Conservation (phyloP, 2,113 vertebrate species). For the Sturnus vulgaris region DNA sequence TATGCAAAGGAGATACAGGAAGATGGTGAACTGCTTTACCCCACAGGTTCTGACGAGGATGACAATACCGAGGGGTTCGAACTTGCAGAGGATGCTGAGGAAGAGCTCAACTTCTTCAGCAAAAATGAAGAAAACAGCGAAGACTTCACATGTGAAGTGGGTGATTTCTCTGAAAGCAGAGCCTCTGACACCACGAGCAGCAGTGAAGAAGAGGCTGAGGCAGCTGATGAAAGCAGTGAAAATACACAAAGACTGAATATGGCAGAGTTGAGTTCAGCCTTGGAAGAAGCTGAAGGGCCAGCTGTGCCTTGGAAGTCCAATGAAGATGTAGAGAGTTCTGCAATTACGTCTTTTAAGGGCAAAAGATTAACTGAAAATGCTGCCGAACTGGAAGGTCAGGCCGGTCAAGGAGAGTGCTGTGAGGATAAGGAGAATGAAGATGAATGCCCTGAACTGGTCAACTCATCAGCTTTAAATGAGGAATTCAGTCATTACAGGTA, state of each 20-base stretch:
- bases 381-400: neutral
- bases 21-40: constrained; percentile 79
- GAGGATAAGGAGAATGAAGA: constrained; percentile 52
- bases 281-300: constrained; percentile 76
- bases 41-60: constrained; percentile 70
- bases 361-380: neutral
- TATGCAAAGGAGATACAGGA: constrained; percentile 86
- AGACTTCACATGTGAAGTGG: neutral
- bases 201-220: neutral
- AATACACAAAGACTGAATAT: constrained; percentile 53
- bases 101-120: neutral
- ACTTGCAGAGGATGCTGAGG: constrained; percentile 34
- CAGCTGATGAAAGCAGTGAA: neutral
- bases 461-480: constrained; percentile 73
- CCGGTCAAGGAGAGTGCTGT: neutral
- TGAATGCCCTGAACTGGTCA: constrained; percentile 75
- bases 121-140: neutral
- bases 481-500: constrained; percentile 77
- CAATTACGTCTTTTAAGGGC: neutral
- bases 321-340: neutral
- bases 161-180: neutral
- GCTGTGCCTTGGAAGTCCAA: neutral
- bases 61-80: neutral
- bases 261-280: constrained; percentile 72
- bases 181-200: neutral